A percentile compares a stretch with the other conserved stretches of the same genome.
Evolutionary conservation across 2,888 invertebrate species (phyloP).

Genomic region (Temnothorax ravouxi): DNA sequence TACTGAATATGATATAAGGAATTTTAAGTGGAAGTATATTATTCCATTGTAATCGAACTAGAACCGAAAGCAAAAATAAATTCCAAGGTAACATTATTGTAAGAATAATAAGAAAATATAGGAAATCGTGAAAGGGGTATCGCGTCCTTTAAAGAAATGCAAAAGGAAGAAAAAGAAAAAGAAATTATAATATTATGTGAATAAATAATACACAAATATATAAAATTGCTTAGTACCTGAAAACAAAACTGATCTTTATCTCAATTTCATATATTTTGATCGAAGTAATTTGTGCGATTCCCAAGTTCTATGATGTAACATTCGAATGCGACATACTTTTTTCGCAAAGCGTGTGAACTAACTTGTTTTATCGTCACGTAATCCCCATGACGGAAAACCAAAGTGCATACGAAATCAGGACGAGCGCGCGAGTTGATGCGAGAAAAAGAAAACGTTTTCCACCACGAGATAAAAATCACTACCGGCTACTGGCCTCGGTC

Average conservation of each 20-base stretch:
- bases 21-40: not conserved
- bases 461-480: slow-evolving; percentile 48
- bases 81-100: not conserved
- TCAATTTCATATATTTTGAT: not conserved
- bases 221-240: not conserved
- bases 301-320: not conserved
- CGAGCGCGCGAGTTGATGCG: slow-evolving; percentile 32
- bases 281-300: not conserved
- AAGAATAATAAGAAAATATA: not conserved
- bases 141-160: not conserved
- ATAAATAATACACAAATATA: not conserved
- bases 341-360: not conserved
- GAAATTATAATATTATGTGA: not conserved
- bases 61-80: not conserved
- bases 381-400: slow-evolving; percentile 30
- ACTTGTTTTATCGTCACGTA: slow-evolving; percentile 9
- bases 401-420: slow-evolving; percentile 39
- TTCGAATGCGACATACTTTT: not conserved
- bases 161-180: not conserved
- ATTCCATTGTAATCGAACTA: not conserved
- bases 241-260: not conserved
- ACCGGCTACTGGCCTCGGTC: not conserved
- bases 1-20: not conserved
- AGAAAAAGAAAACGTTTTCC: slow-evolving; percentile 31
- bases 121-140: not conserved